Conservation (phyloP, 2,113 vertebrate genomes). For the Scomber scombrus region DNA sequence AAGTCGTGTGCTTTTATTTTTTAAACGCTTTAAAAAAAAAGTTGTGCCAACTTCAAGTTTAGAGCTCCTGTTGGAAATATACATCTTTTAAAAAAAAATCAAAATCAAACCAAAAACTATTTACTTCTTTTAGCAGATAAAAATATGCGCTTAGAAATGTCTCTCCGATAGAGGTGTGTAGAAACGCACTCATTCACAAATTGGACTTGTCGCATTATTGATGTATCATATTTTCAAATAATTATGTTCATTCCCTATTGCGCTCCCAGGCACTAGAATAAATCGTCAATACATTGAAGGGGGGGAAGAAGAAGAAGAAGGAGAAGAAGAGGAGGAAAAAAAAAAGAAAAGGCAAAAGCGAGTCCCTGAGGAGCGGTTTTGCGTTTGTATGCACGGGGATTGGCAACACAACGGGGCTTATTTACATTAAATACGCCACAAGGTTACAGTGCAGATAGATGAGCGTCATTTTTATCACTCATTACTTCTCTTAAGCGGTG, state of each 20-base stretch:
- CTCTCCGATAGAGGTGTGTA: conserved; percentile 83
- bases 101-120: conserved; percentile 78
- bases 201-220: conserved; percentile 88
- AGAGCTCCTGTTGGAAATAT: conserved; percentile 83
- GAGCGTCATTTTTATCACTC: conserved; percentile 99
- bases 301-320: conserved; percentile 43
- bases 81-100: conserved; percentile 52
- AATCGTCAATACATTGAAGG: conserved; percentile 91
- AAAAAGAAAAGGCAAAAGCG: conserved; percentile 85
- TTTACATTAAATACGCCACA: conserved; percentile 99
- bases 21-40: conserved; percentile 84
- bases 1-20: conserved; percentile 11
- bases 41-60: conserved; percentile 93
- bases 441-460: conserved; percentile 99
- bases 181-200: conserved; percentile 82
- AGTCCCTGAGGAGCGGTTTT: conserved; percentile 90
- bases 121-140: conserved; percentile 83
- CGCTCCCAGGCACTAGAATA: conserved; percentile 92
- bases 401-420: conserved; percentile 99
- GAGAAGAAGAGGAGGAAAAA: not conserved
- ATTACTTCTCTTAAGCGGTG: conserved; percentile 98
- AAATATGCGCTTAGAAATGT: conserved; percentile 83
- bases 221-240: conserved; percentile 96
- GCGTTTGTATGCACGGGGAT: conserved; percentile 91
- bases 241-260: conserved; percentile 89